Evolutionary conservation across 1,140 invertebrate genomes (phyloP).

Genomic region (Drosophila biarmipes): DNA sequence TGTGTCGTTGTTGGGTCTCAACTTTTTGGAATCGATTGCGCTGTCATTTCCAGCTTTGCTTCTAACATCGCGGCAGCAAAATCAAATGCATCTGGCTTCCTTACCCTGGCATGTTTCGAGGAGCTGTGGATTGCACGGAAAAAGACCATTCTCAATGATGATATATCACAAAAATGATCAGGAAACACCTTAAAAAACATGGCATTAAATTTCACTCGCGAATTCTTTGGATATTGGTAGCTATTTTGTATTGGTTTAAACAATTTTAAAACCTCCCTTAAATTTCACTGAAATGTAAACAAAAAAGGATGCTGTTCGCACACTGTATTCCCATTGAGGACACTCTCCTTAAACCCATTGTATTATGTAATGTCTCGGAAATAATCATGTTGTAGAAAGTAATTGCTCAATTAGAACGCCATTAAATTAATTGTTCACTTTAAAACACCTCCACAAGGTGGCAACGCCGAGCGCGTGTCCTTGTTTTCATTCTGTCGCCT

Average conservation of each 20-base stretch:
- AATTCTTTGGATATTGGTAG: neutral
- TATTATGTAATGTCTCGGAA: neutral
- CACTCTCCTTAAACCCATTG: neutral
- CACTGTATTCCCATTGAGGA: neutral
- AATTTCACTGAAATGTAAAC: neutral
- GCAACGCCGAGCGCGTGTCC: constrained; percentile 1
- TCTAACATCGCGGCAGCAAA: constrained; percentile 51
- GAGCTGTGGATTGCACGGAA: neutral
- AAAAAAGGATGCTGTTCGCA: neutral
- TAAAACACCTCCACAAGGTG: neutral
- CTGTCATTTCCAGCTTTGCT: constrained; percentile 50
- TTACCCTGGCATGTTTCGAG: constrained; percentile 18
- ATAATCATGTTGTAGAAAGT: neutral
- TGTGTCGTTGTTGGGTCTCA: constrained; percentile 44
- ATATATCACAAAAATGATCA: no score
- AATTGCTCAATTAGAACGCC: neutral
- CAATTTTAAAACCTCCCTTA: neutral
- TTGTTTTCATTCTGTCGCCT: neutral
- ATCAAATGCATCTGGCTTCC: constrained; percentile 32
- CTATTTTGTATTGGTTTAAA: neutral
- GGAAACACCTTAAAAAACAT: neutral
- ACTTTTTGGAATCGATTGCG: constrained; percentile 64
- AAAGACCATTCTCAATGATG: neutral
- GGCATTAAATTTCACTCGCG: neutral
- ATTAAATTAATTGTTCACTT: neutral